Evolutionary conservation across 2,113 vertebrate genomes (phyloP), one percentile per base, ranked within the genome.

Genomic region (Camelus bactrianus): DNA sequence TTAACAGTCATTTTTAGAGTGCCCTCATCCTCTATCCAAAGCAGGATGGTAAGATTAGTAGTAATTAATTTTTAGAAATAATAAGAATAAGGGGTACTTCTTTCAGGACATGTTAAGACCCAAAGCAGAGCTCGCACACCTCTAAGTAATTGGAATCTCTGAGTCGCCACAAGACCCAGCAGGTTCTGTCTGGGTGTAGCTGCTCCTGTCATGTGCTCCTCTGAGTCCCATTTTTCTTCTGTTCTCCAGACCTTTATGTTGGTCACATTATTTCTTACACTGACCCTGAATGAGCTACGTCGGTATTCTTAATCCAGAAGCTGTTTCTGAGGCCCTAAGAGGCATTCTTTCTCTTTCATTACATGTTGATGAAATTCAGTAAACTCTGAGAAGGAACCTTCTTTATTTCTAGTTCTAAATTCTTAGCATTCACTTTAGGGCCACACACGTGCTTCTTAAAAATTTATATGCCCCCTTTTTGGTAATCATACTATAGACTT

Each of bases 11-110:
- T 70, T 82, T 94, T 91, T 58, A 81, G 52, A 79, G 3, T 93
- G 30, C 76, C 56, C 20, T 94, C 15, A 60, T 96, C 64, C 76
- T 94, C 52, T 84, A 2, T 89, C 62, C 72, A 54, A 67, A 85
- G 87, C 20, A 54, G 35, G 73, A 28, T 77, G 72, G 60, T 82
- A 91, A 89, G 92, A 88, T 91, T 96, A 84, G 58, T 89, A 58
- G 35, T 84, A 62, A 94, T 90, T 90, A 93, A 58, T 70, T 85
- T 38, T 91, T 95, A 83, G 65, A 97, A 87, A 67, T 88, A 42
- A 91, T 82, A 91, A 77, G 62, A 70, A 75, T 82, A 87, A 93
- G 42, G 50, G 48, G 32, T 82, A 90, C 54, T 83, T 92, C 69
- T 89, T 97, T 94, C 35, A 87, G 58, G 77, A 70, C 50, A 58